phyloP scores from a whole-genome alignment of 2,888 invertebrate species.

The Mactromeris polynyma region DNA sequence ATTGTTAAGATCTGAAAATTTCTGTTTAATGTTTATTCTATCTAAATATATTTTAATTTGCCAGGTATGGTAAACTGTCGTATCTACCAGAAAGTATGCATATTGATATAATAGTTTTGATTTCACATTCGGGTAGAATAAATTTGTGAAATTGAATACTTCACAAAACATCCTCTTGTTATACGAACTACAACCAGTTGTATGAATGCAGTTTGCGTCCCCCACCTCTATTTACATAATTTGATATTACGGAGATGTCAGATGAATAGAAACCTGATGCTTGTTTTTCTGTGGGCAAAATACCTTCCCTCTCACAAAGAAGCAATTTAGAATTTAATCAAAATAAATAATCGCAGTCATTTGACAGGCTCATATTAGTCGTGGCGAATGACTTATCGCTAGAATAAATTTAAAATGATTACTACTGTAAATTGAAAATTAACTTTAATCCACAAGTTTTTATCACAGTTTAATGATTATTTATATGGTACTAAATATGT shows the following conservation, averaged over 20 bases:
- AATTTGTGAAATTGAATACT: constrained; percentile 5
- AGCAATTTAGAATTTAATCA: constrained; percentile 45
- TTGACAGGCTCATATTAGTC: constrained; percentile 6
- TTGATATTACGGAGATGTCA: constrained; percentile 25
- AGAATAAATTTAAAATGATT: constrained; percentile 29
- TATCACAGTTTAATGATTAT: constrained; percentile 26
- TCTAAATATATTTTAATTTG: neutral
- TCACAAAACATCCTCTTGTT: neutral
- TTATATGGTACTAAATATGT: neutral
- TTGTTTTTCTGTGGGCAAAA: neutral
- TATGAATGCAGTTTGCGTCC: constrained; percentile 25
- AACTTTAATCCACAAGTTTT: constrained; percentile 13
- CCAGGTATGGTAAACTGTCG: neutral
- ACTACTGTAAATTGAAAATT: constrained; percentile 21
- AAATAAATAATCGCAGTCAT: constrained; percentile 29
- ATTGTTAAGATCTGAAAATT: neutral
- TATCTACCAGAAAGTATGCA: neutral
- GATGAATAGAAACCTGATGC: constrained; percentile 33
- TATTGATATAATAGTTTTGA: constrained; percentile 9
- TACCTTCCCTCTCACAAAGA: constrained; percentile 3
- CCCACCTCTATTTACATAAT: constrained; percentile 37
- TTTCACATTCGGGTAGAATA: neutral
- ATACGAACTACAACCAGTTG: neutral
- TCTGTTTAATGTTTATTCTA: constrained; percentile 9
- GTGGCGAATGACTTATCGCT: constrained; percentile 11